Conservation (phyloP, 2,113 vertebrate genomes). For the Hyaena hyaena region DNA sequence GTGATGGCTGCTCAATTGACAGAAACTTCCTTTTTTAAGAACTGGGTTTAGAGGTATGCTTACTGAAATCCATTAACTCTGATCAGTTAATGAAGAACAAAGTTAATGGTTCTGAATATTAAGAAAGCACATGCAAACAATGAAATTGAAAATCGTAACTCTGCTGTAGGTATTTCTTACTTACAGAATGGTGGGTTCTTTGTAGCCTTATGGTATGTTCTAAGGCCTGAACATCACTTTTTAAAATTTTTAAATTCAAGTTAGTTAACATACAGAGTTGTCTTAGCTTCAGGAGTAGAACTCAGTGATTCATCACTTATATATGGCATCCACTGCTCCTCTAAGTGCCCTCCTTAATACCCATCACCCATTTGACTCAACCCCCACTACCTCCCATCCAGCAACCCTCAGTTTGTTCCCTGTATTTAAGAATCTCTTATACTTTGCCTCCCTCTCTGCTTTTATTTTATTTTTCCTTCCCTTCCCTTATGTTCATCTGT, state of each 20-base stretch:
- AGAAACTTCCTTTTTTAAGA: neutral
- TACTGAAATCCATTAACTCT: neutral
- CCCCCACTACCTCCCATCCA: too few relatives aligned
- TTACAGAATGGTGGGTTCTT: neutral
- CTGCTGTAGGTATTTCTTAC: conserved; percentile 63
- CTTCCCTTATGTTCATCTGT: too few relatives aligned
- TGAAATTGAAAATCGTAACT: conserved; percentile 60
- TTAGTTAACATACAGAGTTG: too few relatives aligned
- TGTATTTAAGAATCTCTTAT: too few relatives aligned
- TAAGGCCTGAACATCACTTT: conserved; percentile 38
- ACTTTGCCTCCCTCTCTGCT: too few relatives aligned
- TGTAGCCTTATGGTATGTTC: conserved; percentile 47
- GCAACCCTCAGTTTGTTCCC: too few relatives aligned
- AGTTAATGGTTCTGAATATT: conserved; percentile 30
- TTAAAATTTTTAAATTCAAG: neutral
- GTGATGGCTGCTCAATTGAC: neutral
- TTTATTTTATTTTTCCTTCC: too few relatives aligned
- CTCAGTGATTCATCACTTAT: too few relatives aligned
- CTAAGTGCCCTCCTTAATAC: too few relatives aligned
- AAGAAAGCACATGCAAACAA: conserved; percentile 56
- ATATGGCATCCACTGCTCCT: too few relatives aligned
- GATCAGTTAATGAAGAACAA: conserved; percentile 52
- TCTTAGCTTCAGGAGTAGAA: too few relatives aligned
- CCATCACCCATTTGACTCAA: too few relatives aligned
- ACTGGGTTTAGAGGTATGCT: neutral